These are phyloP conservation scores for Chrysotoxum bicinctum DNA, from an alignment of 2,888 invertebrate genomes.

Conservation along the genomic window DNA sequence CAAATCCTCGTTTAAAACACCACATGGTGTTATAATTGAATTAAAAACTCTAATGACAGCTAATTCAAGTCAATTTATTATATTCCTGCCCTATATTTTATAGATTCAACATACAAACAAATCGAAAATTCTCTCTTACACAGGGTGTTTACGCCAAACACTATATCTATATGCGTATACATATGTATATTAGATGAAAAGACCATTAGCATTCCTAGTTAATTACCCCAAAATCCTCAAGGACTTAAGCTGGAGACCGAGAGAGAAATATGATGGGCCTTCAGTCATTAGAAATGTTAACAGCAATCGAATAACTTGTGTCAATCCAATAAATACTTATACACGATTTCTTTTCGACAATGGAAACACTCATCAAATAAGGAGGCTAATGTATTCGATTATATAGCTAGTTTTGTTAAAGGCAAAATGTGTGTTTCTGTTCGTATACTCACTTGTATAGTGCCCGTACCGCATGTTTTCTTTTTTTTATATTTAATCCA, in stretches of 20 bases:
- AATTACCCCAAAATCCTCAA: conserved; percentile 62
- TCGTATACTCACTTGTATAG: background rate
- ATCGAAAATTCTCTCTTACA: background rate
- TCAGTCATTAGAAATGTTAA: background rate
- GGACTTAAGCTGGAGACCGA: conserved; percentile 21
- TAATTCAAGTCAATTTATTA: conserved; percentile 8
- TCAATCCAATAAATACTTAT: conserved; percentile 52
- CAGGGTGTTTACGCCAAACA: conserved; percentile 26
- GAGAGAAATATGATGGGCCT: background rate
- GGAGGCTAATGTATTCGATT: conserved; percentile 60
- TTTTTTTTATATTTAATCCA: conserved; percentile 45
- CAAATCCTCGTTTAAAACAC: conserved; percentile 18
- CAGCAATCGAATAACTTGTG: conserved; percentile 61
- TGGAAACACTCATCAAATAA: conserved; percentile 45
- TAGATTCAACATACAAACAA: conserved; percentile 19
- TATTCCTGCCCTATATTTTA: conserved; percentile 20
- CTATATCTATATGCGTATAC: background rate
- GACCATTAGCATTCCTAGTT: conserved; percentile 46
- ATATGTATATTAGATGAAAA: background rate
- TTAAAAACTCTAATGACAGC: conserved; percentile 30
- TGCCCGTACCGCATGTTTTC: background rate
- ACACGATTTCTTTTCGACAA: conserved; percentile 61
- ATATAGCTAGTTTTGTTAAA: background rate
- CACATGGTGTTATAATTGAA: conserved; percentile 40
- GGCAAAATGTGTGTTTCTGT: background rate